Conservation (phyloP, 1,140 invertebrate genomes). For the Drosophila dunni region DNA sequence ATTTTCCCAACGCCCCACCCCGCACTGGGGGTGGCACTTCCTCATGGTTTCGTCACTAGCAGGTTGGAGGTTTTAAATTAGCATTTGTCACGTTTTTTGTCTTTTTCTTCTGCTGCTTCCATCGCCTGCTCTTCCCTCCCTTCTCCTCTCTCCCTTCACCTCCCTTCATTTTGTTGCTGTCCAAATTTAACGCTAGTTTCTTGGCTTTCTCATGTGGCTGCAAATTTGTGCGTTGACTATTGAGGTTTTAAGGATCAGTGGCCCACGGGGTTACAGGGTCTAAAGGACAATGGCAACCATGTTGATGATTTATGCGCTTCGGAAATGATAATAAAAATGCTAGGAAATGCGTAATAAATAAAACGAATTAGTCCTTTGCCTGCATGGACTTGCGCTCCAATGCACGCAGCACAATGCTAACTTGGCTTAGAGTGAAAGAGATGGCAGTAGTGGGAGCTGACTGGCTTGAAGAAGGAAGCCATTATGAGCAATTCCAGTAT, state of each 20-base stretch:
- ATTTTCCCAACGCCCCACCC: conserved; percentile 43
- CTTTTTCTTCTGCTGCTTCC: conserved; percentile 20
- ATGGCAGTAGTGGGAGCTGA: neutral
- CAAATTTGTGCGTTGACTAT: conserved; percentile 50
- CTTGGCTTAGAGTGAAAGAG: conserved; percentile 20
- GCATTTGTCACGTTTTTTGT: conserved; percentile 79
- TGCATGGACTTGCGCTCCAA: conserved; percentile 49
- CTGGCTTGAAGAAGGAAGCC: neutral
- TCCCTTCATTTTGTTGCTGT: conserved; percentile 23
- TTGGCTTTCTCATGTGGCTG: conserved; percentile 50
- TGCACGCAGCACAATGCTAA: conserved; percentile 30
- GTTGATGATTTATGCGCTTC: conserved; percentile 73
- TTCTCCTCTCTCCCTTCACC: neutral
- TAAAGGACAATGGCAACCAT: conserved; percentile 34
- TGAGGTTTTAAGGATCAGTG: conserved; percentile 34
- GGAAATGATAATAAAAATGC: conserved; percentile 83
- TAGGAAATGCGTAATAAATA: conserved; percentile 81
- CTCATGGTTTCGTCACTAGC: neutral
- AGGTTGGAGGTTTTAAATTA: conserved; percentile 79
- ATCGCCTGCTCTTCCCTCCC: conserved; percentile 3
- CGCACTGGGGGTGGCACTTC: neutral
- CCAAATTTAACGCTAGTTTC: conserved; percentile 73
- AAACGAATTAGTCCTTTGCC: conserved; percentile 70
- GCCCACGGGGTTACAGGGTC: conserved; percentile 6
- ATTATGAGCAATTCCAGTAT: conserved; percentile 5